Base-by-base conservation (phyloP, 1,140 invertebrate genomes). In the Amphibalanus amphitrite region DNA sequence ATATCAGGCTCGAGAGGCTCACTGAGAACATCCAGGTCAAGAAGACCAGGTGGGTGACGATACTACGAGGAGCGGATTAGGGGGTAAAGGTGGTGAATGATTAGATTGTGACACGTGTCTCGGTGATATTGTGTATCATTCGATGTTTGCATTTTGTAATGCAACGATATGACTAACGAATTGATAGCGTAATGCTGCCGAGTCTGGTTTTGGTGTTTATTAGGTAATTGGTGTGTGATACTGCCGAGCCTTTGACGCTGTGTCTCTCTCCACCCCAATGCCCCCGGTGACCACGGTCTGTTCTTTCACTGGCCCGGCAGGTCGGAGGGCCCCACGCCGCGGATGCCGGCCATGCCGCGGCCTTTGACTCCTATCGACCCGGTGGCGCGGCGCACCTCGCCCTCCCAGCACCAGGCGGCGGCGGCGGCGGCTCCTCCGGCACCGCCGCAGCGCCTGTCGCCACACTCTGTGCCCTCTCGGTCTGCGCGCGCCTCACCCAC, bases 11-110 rank as follows among this genome's bases (percentile, higher is more conserved):
- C 72, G 95, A 98, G 81, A 91, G 90, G 81, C 84, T 98, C 69
- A 87, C 88, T 64, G 89, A 88, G 75, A 94, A 91, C 82, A 91
- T 97, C 77, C 90, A 91, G 84, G 87, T 97, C 3, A 97, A 97
- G 80, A 96, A 96, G 80, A 97, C 93, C 23, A 87, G 93, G 88
- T 92, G n/a, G n/a, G n/a, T n/a, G n/a, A n/a, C n/a, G n/a, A n/a
- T n/a, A n/a, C n/a, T n/a, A n/a, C n/a, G n/a, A n/a, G n/a, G n/a
- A n/a, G n/a, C n/a, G n/a, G n/a, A n/a, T n/a, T n/a, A n/a, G n/a
- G n/a, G n/a, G n/a, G n/a, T n/a, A n/a, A n/a, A n/a, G n/a, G n/a
- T n/a, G n/a, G n/a, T n/a, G n/a, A n/a, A n/a, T n/a, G n/a, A n/a
- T n/a, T n/a, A n/a, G n/a, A n/a, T n/a, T n/a, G n/a, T n/a, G n/a